phyloP scores from a whole-genome alignment of 1,140 invertebrate genomes.

The Scylla paramamosain region DNA sequence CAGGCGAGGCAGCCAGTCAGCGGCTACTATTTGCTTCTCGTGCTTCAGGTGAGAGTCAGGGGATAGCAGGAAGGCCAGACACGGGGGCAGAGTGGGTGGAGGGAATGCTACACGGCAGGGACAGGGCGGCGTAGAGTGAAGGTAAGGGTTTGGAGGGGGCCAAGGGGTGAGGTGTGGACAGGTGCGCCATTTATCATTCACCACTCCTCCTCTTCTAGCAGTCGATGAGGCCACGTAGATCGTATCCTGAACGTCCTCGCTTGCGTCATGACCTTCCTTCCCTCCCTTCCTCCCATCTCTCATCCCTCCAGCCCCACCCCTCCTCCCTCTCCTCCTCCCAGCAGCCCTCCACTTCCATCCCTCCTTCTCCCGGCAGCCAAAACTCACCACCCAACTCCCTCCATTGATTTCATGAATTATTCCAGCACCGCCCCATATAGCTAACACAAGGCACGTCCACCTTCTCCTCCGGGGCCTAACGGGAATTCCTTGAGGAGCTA shows the following conservation, averaged over 20 bases:
- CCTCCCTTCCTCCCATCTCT: neutral
- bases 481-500: neutral
- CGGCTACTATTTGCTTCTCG: neutral
- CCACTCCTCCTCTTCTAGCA: neutral
- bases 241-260: neutral
- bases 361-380: neutral
- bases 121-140: neutral
- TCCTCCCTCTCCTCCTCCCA: neutral
- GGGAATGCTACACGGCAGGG: neutral
- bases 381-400: neutral
- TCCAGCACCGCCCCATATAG: neutral
- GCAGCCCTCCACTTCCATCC: neutral
- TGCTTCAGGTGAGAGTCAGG: neutral
- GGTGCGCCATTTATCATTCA: neutral
- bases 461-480: neutral
- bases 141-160: neutral
- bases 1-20: neutral
- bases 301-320: neutral
- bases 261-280: constrained; percentile 11
- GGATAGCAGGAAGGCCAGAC: neutral
- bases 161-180: neutral
- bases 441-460: neutral
- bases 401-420: constrained; percentile 15
- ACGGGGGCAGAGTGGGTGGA: neutral
- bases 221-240: neutral